Base-by-base conservation (phyloP, 2,113 vertebrate species). In the Meleagris gallopavo region DNA sequence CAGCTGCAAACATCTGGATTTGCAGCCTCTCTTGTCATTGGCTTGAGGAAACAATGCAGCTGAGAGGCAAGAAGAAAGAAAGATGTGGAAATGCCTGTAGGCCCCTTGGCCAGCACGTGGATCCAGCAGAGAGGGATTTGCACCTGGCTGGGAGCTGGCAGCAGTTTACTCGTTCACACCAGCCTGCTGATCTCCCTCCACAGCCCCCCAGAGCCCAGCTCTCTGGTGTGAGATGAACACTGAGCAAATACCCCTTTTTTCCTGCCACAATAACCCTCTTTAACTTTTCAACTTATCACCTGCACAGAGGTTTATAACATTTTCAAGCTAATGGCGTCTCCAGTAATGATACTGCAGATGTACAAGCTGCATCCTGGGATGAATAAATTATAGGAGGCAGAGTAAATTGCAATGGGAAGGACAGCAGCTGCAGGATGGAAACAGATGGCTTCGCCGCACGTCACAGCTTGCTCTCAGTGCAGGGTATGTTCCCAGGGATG, bases 251-350 rank as follows among this genome's bases (percentile, higher is more conserved):
- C 29, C 78, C 58, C 29, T 55, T 41, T 70, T 75, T 93, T 65
- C 61, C 67, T 89, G 84, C 89, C 78, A 94, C 78, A 96, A 89
- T 88, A 92, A 94, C 91, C 78, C 93, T 95, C 75, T 89, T 95
- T 89, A 94, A 95, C 94, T 95, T 95, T 95, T 90, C 96, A 95
- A 91, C 91, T 81, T 96, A 96, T 96, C 96, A 97, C 94, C 94
- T 97, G 85, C 89, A 55, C 76, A 46, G 65, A 83, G 69, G 87
- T 95, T 95, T 95, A 95, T 97, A 95, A 95, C 95, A 96, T 95
- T 95, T 96, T 96, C 86, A 96, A 93, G 83, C 72, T 95, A 93
- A 96, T 96, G 91, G 89, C 3, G 5, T 78, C 96, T 95, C 79
- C 80, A 90, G 94, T 95, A 96, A 95, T 93, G 96, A 96, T 93